Percentiles rank a stretch among this genome's conserved stretches.
Evolutionary conservation across 2,888 invertebrate genomes (phyloP).

Genomic region (Matsumyia berberina): DNA sequence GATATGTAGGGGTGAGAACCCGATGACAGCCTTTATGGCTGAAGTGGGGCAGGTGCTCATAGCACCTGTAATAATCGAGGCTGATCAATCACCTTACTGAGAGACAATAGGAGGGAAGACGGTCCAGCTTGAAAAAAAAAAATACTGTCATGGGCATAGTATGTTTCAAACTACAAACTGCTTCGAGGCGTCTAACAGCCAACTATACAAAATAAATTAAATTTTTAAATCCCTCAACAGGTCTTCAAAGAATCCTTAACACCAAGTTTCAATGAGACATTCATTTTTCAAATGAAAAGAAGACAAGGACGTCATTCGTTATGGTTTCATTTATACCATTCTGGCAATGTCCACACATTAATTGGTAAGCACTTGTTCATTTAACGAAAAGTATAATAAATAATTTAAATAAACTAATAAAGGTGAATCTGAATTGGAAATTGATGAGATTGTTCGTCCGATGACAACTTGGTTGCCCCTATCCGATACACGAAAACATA

Average conservation of each 20-base stretch:
- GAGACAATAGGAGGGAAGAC: no score
- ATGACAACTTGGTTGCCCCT: constrained; percentile 92
- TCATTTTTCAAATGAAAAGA: constrained; percentile 87
- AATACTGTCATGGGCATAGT: no score
- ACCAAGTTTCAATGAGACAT: constrained; percentile 91
- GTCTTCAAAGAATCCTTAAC: constrained; percentile 88
- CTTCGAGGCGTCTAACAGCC: no score
- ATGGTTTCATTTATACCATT: constrained; percentile 89
- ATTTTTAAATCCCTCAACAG: constrained; percentile 74
- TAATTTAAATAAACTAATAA: neutral
- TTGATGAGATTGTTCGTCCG: constrained; percentile 87
- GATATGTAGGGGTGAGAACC: no score
- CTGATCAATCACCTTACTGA: no score
- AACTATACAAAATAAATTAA: constrained; percentile 8
- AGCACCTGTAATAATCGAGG: no score
- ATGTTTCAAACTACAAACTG: no score
- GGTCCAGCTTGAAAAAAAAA: no score
- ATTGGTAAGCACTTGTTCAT: constrained; percentile 79
- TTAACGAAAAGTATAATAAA: neutral
- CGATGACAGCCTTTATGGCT: no score
- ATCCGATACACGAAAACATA: constrained; percentile 89
- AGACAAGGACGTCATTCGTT: constrained; percentile 87
- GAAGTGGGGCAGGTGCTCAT: no score
- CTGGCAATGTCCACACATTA: constrained; percentile 87
- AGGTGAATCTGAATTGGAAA: constrained; percentile 89